Evolutionary conservation across 2,888 invertebrate genomes (phyloP).

Genomic region (Hylaea fasciaria): DNA sequence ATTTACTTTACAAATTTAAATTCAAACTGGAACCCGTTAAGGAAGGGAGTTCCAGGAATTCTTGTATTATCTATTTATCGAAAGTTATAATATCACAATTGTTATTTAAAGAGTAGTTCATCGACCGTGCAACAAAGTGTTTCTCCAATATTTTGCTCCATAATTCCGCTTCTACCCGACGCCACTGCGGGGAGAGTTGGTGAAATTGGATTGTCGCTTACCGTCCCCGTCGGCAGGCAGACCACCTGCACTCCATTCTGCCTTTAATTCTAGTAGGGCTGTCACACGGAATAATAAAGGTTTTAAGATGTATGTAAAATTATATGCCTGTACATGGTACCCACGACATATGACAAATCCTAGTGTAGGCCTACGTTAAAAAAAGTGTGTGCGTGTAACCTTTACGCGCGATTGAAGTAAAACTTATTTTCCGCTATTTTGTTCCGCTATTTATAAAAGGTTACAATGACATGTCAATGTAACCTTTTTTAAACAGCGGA

Average conservation of each 20-base stretch:
- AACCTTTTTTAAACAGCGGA: too few relatives aligned
- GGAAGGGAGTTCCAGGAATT: conserved; percentile 4
- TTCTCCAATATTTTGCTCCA: conserved; percentile 36
- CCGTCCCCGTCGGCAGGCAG: conserved; percentile 31
- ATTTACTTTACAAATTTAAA: conserved; percentile 31
- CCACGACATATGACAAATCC: too few relatives aligned
- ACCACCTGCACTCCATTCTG: conserved; percentile 44
- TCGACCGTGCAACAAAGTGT: conserved; percentile 3
- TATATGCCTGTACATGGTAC: too few relatives aligned
- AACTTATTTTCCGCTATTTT: too few relatives aligned
- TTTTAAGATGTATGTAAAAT: too few relatives aligned
- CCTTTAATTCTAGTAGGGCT: conserved; percentile 31
- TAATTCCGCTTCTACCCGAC: conserved; percentile 21
- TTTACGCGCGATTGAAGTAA: too few relatives aligned
- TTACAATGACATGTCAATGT: too few relatives aligned
- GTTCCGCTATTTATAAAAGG: too few relatives aligned
- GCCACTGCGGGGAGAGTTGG: conserved; percentile 43
- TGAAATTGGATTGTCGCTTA: conserved; percentile 51
- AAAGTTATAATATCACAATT: too few relatives aligned
- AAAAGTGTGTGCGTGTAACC: too few relatives aligned
- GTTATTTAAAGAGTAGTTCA: background rate
- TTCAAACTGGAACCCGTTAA: conserved; percentile 20
- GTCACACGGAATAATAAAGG: background rate
- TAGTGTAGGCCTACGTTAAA: too few relatives aligned
- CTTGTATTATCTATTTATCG: background rate